Evolutionary conservation across 1,140 invertebrate genomes (phyloP).

Genomic region (Adoxophyes honmai): DNA sequence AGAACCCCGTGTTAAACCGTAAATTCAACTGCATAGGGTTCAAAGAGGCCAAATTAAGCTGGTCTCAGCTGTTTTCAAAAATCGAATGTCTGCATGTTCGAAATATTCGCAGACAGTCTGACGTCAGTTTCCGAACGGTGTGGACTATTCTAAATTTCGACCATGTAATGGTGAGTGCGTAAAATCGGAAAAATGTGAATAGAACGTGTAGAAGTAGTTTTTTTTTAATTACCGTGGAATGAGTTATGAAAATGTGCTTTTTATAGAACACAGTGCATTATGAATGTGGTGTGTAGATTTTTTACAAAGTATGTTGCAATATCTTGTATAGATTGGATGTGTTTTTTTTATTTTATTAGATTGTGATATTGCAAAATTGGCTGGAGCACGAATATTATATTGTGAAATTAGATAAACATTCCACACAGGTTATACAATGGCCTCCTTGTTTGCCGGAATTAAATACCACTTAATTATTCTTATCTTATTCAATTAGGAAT

Average conservation of each 20-base stretch:
- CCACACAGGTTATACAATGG: neutral
- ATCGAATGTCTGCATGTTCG: constrained; percentile 38
- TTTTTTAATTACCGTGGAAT: constrained; percentile 38
- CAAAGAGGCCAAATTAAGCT: constrained; percentile 28
- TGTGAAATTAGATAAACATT: too few species aligned
- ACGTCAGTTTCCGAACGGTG: constrained; percentile 50
- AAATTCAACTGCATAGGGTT: neutral
- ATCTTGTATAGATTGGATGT: constrained; percentile 25
- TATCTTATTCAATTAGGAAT: neutral
- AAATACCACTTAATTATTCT: constrained; percentile 22
- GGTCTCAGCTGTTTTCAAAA: constrained; percentile 64
- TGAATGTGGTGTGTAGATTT: constrained; percentile 51
- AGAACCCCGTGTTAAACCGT: constrained; percentile 21
- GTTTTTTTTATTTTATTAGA: constrained; percentile 25
- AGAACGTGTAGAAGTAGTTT: constrained; percentile 32
- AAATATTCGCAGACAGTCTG: constrained; percentile 35
- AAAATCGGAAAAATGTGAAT: constrained; percentile 34
- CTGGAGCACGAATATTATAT: too few species aligned
- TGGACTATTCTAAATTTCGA: constrained; percentile 40
- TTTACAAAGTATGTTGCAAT: constrained; percentile 18
- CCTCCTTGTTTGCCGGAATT: neutral
- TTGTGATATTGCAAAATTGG: neutral
- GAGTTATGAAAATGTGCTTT: constrained; percentile 38
- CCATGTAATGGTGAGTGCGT: constrained; percentile 68
- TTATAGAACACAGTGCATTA: constrained; percentile 31